Conservation (phyloP, 2,888 invertebrate genomes). For the Agonopterix subpropinquella region DNA sequence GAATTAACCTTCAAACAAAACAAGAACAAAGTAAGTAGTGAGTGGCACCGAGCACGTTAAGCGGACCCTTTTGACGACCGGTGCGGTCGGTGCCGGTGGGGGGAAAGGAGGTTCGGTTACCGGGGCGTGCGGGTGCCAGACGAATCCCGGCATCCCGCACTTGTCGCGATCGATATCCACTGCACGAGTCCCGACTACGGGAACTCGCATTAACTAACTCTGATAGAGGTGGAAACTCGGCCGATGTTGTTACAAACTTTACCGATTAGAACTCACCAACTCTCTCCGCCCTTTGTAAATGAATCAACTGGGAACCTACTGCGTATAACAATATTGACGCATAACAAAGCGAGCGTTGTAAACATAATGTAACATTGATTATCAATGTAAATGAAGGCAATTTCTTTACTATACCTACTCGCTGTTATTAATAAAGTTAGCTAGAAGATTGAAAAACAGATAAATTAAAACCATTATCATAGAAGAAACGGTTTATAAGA, state of each 20-base stretch:
- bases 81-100: slow-evolving; percentile 8
- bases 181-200: slow-evolving; percentile 50
- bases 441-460: no score
- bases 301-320: slow-evolving; percentile 36
- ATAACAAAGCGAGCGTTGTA: not conserved
- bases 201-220: slow-evolving; percentile 63
- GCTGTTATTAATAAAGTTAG: no score
- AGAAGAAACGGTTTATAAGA: no score
- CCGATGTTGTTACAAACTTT: slow-evolving; percentile 69
- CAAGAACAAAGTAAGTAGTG: slow-evolving; percentile 69
- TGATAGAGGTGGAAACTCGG: slow-evolving; percentile 64
- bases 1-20: slow-evolving; percentile 74
- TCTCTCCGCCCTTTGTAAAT: slow-evolving; percentile 47
- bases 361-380: no score
- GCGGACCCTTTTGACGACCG: slow-evolving; percentile 46
- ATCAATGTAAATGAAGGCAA: no score
- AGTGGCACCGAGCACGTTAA: slow-evolving; percentile 44
- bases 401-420: no score
- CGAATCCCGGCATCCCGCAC: slow-evolving; percentile 66
- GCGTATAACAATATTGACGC: slow-evolving; percentile 24
- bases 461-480: no score
- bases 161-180: slow-evolving; percentile 68
- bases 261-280: slow-evolving; percentile 57
- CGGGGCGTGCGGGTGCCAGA: slow-evolving; percentile 60
- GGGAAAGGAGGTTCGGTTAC: slow-evolving; percentile 35